phyloP scores from a whole-genome alignment of 2,113 vertebrate species.

The Rutilus rutilus region DNA sequence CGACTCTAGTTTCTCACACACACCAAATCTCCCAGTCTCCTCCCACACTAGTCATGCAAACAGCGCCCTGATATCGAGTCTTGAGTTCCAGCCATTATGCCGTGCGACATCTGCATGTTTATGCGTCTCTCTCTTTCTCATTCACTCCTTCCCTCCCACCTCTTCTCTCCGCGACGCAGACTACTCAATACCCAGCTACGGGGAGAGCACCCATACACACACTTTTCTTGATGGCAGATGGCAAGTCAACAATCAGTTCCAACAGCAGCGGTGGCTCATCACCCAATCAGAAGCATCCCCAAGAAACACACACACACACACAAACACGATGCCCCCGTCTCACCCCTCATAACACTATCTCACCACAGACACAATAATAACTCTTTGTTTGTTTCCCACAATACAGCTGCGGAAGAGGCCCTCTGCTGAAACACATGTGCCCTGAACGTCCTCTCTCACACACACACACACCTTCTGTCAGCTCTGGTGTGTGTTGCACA shows the following conservation, averaged over 20 bases:
- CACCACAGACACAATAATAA: constrained; percentile 90
- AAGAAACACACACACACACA: constrained; percentile 58
- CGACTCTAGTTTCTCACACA: background rate
- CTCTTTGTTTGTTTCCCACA: constrained; percentile 89
- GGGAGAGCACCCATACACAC: constrained; percentile 28
- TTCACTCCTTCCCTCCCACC: constrained; percentile 83
- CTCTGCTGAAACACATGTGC: constrained; percentile 73
- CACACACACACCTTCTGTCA: constrained; percentile 65
- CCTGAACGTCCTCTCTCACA: constrained; percentile 65
- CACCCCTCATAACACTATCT: constrained; percentile 59
- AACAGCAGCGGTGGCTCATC: constrained; percentile 73
- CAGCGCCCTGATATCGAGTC: constrained; percentile 85
- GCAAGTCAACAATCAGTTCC: constrained; percentile 96
- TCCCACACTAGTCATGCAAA: constrained; percentile 50
- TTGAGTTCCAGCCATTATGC: constrained; percentile 89
- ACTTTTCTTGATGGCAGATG: constrained; percentile 93
- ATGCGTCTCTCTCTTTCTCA: constrained; percentile 68
- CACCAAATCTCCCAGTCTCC: constrained; percentile 38
- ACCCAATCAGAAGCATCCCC: constrained; percentile 69
- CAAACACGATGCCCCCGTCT: constrained; percentile 47
- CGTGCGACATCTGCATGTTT: constrained; percentile 96
- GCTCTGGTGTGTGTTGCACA: constrained; percentile 46
- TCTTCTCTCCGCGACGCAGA: background rate
- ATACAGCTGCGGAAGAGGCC: constrained; percentile 90
- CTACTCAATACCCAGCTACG: constrained; percentile 40